A percentile compares a stretch with the other conserved stretches of the same genome.
Evolutionary conservation across 2,888 invertebrate genomes (phyloP).

Genomic region (Azorinus chamasolen): DNA sequence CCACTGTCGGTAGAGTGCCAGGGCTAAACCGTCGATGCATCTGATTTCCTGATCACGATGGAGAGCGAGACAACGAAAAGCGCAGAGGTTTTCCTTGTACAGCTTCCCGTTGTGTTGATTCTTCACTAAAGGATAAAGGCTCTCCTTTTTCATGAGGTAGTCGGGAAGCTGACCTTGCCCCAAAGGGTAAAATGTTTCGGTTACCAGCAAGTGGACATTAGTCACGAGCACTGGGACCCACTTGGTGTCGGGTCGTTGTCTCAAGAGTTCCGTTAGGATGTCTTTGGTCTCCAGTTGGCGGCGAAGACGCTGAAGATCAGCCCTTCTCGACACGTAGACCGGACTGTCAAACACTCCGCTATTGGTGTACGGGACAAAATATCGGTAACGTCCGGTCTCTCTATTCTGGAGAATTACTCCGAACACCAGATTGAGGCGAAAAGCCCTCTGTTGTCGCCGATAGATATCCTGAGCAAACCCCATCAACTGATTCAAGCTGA

Average conservation of each 20-base stretch:
- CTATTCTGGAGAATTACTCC: slow-evolving; percentile 38
- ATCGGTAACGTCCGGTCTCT: slow-evolving; percentile 36
- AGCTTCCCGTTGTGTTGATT: slow-evolving; percentile 22
- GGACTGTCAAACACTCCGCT: slow-evolving; percentile 48
- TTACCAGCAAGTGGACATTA: slow-evolving; percentile 43
- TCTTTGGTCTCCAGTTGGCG: slow-evolving; percentile 32
- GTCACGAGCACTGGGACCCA: slow-evolving; percentile 61
- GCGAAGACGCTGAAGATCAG: slow-evolving; percentile 32
- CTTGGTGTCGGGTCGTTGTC: slow-evolving; percentile 49
- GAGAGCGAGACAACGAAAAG: slow-evolving; percentile 39
- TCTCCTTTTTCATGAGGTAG: slow-evolving; percentile 18
- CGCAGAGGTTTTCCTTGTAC: slow-evolving; percentile 39
- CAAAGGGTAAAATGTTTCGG: slow-evolving; percentile 34
- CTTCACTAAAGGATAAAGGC: slow-evolving; percentile 34
- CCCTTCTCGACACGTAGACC: slow-evolving; percentile 44
- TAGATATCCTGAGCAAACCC: slow-evolving; percentile 22
- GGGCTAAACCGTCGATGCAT: slow-evolving; percentile 28
- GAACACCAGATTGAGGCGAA: slow-evolving; percentile 33
- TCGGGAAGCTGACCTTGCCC: slow-evolving; percentile 32
- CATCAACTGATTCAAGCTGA: slow-evolving; percentile 18
- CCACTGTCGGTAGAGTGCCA: slow-evolving; percentile 21
- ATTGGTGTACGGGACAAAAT: slow-evolving; percentile 39
- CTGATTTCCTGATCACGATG: slow-evolving; percentile 29
- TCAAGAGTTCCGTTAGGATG: slow-evolving; percentile 34
- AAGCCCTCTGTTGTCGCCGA: slow-evolving; percentile 16